phyloP scores from a whole-genome alignment of 2,888 invertebrate genomes.

The Leptopilina syphax region DNA sequence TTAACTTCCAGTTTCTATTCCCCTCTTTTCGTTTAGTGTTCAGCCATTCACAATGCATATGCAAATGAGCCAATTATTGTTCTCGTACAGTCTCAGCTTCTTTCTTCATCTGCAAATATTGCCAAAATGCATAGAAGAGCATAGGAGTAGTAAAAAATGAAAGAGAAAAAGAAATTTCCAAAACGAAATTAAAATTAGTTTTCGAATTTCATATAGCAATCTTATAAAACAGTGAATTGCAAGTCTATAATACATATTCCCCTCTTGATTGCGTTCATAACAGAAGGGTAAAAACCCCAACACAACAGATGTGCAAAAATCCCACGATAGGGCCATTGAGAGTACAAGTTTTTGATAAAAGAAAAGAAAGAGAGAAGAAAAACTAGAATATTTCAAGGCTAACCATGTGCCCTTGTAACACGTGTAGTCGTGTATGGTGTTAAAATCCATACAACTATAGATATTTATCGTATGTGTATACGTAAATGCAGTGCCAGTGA shows the following conservation, averaged over 20 bases:
- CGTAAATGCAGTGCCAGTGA: not conserved
- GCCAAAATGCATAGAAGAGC: not conserved
- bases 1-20: conserved; percentile 8
- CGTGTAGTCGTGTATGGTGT: not conserved
- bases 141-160: not conserved
- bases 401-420: conserved; percentile 1
- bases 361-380: not conserved
- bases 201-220: not conserved
- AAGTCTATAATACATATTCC: not conserved
- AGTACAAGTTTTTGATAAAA: conserved; percentile 11
- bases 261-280: conserved; percentile 11
- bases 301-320: conserved; percentile 20
- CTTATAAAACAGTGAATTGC: not conserved
- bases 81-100: conserved; percentile 29
- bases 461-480: too few relatives aligned
- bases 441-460: not conserved
- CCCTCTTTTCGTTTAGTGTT: conserved; percentile 8
- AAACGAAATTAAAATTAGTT: not conserved
- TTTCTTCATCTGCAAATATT: not conserved
- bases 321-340: conserved; percentile 23
- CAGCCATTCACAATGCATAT: conserved; percentile 37
- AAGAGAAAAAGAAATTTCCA: not conserved
- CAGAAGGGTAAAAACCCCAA: not conserved
- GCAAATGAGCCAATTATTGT: conserved; percentile 41
- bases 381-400: conserved; percentile 24